These are phyloP conservation scores for Zonitis immaculata DNA, from an alignment of 2,888 invertebrate genomes.

Conservation along the genomic window DNA sequence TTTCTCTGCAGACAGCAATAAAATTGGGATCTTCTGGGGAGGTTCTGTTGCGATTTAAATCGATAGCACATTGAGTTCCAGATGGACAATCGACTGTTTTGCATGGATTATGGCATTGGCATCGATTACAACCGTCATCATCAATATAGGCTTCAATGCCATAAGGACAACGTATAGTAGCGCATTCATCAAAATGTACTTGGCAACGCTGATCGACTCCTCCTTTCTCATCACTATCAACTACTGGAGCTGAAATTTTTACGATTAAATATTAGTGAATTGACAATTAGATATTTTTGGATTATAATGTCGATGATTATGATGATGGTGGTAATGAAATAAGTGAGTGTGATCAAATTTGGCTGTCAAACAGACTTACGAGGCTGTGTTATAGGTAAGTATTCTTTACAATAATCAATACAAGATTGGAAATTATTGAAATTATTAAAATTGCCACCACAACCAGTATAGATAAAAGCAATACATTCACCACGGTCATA, in stretches of 20 bases:
- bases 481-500: constrained; percentile 64
- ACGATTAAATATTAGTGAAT: too few species aligned
- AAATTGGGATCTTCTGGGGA: constrained; percentile 46
- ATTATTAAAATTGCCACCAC: constrained; percentile 82
- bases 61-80: constrained; percentile 65
- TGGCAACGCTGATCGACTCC: constrained; percentile 55
- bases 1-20: constrained; percentile 59
- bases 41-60: constrained; percentile 49
- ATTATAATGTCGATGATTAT: too few species aligned
- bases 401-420: constrained; percentile 54
- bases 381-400: constrained; percentile 35
- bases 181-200: constrained; percentile 58
- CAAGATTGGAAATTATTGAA: constrained; percentile 72
- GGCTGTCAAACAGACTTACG: constrained; percentile 34
- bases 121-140: constrained; percentile 63
- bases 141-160: constrained; percentile 63
- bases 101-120: constrained; percentile 75
- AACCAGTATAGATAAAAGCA: constrained; percentile 80
- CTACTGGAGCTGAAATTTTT: constrained; percentile 5
- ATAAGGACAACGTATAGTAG: constrained; percentile 62
- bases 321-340: neutral
- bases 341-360: neutral
- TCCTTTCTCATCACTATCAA: constrained; percentile 13
- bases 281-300: too few species aligned
- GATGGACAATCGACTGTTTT: constrained; percentile 56